Conservation (phyloP, 1,140 invertebrate genomes). For the Zaprionus inermis region DNA sequence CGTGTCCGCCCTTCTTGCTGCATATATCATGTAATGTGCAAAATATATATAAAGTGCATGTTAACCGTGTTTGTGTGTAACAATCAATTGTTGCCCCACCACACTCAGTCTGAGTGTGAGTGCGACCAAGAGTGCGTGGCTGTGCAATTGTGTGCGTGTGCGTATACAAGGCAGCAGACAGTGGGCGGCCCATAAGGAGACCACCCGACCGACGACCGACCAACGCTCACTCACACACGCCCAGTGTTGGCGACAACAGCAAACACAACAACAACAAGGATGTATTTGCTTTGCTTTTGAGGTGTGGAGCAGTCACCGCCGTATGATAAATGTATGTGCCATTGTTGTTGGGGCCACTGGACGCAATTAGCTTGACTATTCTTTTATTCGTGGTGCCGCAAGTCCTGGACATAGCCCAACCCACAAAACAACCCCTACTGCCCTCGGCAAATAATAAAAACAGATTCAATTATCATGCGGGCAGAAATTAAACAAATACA, state of each 20-base stretch:
- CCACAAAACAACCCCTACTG: conserved; percentile 13
- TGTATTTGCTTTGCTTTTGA: conserved; percentile 40
- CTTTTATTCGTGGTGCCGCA: conserved; percentile 25
- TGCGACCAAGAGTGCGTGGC: conserved; percentile 45
- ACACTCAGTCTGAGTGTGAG: conserved; percentile 42
- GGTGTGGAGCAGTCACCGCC: conserved; percentile 33
- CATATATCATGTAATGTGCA: conserved; percentile 58
- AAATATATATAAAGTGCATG: conserved; percentile 25
- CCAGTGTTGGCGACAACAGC: conserved; percentile 26
- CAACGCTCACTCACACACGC: conserved; percentile 30
- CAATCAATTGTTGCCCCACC: conserved; percentile 54
- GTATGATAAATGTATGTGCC: conserved; percentile 50
- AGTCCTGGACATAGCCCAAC: conserved; percentile 48
- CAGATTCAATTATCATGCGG: conserved; percentile 70
- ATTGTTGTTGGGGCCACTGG: conserved; percentile 22
- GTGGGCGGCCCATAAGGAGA: conserved; percentile 64
- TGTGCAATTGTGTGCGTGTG: conserved; percentile 40
- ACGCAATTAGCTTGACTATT: conserved; percentile 23
- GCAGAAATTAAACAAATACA: conserved; percentile 68
- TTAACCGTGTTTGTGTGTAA: conserved; percentile 25
- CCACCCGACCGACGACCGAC: conserved; percentile 29
- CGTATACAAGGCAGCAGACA: conserved; percentile 39
- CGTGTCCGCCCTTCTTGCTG: conserved; percentile 33
- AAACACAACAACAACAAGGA: conserved; percentile 21
- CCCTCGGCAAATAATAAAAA: conserved; percentile 47